These are phyloP conservation scores for Seriola aureovittata DNA, from an alignment of 2,113 vertebrate species.

Conservation along the genomic window DNA sequence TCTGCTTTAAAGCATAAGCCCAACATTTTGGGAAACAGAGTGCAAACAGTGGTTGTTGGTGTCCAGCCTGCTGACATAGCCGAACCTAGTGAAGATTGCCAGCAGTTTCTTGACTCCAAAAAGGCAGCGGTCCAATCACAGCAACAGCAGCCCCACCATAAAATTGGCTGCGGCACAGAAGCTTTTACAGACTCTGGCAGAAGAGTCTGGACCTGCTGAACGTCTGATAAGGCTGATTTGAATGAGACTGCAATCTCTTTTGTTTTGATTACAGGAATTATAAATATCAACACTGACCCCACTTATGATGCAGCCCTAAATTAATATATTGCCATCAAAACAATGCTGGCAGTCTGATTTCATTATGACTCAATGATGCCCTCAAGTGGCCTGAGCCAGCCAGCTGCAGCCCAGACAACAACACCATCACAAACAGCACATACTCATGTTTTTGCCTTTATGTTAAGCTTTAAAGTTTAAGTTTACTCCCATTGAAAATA, in stretches of 20 bases:
- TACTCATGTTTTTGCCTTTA: not conserved
- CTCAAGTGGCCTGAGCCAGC: constrained; percentile 62
- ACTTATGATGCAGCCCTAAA: constrained; percentile 52
- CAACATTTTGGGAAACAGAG: constrained; percentile 11
- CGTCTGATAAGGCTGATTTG: constrained; percentile 59
- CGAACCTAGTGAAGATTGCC: constrained; percentile 40
- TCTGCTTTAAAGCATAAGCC: constrained; percentile 11
- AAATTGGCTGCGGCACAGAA: constrained; percentile 58
- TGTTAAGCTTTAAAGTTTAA: not conserved
- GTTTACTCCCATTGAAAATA: not conserved
- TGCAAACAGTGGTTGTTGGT: constrained; percentile 21
- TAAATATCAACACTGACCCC: constrained; percentile 65
- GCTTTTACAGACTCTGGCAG: constrained; percentile 54
- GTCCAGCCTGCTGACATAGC: constrained; percentile 47
- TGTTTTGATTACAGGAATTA: constrained; percentile 67
- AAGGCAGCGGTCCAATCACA: constrained; percentile 44
- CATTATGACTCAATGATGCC: constrained; percentile 65
- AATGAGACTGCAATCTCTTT: constrained; percentile 47
- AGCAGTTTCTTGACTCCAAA: constrained; percentile 49
- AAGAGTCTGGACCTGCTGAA: constrained; percentile 54
- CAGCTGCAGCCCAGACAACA: constrained; percentile 3
- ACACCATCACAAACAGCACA: not conserved
- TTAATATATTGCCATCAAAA: constrained; percentile 39
- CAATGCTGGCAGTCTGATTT: not conserved
- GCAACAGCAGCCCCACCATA: constrained; percentile 43